These are phyloP conservation scores for Corythornis leucogaster DNA, from an alignment of 2,797 vertebrate species.

Conservation along the genomic window DNA sequence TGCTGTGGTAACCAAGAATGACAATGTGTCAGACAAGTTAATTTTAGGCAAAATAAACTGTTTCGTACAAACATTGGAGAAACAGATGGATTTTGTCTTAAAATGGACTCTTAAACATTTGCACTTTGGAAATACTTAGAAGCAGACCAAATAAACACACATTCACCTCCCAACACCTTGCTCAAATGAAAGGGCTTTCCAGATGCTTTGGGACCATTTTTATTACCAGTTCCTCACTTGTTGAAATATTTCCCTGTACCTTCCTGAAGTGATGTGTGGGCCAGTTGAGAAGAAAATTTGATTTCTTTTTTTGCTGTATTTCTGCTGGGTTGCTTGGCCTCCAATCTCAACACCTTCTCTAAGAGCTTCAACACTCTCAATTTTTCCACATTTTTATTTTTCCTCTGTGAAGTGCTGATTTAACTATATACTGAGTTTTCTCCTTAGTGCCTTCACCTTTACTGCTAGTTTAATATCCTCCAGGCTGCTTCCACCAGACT, in stretches of 20 bases:
- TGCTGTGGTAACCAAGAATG: constrained; percentile 58
- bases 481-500: background rate
- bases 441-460: background rate
- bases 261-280: background rate
- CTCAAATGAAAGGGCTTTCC: background rate
- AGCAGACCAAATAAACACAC: background rate
- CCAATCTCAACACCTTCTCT: background rate
- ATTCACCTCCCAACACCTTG: background rate
- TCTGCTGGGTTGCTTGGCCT: background rate
- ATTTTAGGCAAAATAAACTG: constrained; percentile 67
- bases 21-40: constrained; percentile 69
- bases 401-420: background rate
- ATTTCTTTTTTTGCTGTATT: background rate
- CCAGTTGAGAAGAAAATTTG: background rate
- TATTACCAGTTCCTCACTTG: background rate
- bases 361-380: background rate
- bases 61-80: constrained; percentile 27
- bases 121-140: background rate
- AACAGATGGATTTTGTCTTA: constrained; percentile 63
- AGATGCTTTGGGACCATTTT: background rate
- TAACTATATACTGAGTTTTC: background rate
- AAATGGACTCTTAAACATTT: constrained; percentile 26
- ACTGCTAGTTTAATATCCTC: background rate
- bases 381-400: background rate
- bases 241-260: background rate